phyloP scores from a whole-genome alignment of 2,113 vertebrate genomes.

The Opisthocomus hoazin region DNA sequence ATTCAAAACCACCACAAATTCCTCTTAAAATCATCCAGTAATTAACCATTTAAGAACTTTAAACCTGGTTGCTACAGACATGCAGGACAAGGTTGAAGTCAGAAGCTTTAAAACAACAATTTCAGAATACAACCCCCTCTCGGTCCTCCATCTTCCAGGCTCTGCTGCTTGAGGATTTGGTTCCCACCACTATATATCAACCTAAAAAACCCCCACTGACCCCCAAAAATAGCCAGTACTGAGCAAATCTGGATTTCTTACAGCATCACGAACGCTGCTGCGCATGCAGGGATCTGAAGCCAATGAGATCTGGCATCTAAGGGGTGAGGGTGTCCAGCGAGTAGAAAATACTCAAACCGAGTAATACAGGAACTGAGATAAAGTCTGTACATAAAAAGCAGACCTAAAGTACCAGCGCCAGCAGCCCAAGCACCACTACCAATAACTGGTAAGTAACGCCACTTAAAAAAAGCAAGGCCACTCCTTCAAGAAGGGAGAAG shows the following conservation, averaged over 20 bases:
- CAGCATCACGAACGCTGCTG: accelerated
- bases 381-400: neutral
- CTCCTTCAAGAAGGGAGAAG: neutral
- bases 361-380: neutral
- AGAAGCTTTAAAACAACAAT: neutral
- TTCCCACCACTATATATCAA: neutral
- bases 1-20: neutral
- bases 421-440: neutral
- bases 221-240: neutral
- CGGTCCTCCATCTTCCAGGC: neutral
- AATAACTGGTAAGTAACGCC: neutral
- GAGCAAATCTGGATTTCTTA: neutral
- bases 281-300: neutral
- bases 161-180: neutral
- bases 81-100: neutral
- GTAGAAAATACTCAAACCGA: neutral
- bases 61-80: neutral
- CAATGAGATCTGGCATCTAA: neutral
- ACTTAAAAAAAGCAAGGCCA: neutral
- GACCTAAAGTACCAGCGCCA: neutral
- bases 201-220: neutral
- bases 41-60: neutral
- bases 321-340: neutral
- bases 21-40: neutral
- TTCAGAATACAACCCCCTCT: neutral